Conservation (phyloP, 2,797 vertebrate species). For the Notoglanidium macrostoma region DNA sequence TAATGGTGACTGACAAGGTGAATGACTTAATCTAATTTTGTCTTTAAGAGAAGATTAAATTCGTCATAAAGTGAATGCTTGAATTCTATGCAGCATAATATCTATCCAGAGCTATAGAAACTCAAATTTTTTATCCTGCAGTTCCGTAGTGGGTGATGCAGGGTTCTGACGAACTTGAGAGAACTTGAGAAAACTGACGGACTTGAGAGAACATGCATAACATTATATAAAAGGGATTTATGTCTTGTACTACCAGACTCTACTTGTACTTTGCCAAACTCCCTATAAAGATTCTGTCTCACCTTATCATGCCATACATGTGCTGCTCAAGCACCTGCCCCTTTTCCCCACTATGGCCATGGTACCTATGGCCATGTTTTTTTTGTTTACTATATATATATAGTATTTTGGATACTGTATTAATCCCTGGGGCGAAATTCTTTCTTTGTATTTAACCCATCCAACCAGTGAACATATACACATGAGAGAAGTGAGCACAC, state of each 20-base stretch:
- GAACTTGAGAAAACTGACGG: background rate
- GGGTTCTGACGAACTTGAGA: background rate
- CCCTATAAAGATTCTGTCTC: background rate
- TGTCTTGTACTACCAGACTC: background rate
- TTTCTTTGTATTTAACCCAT: no score
- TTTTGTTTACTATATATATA: no score
- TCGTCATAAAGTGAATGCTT: slow-evolving; percentile 28
- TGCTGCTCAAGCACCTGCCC: no score
- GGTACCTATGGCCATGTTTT: no score
- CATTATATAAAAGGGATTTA: background rate
- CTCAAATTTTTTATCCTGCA: background rate
- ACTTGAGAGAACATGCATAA: background rate
- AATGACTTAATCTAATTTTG: slow-evolving; percentile 88
- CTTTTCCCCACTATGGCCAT: no score
- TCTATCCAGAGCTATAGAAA: slow-evolving; percentile 36
- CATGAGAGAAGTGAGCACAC: no score
- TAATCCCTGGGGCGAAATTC: no score
- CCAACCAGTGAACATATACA: no score
- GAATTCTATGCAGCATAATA: slow-evolving; percentile 73
- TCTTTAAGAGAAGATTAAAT: slow-evolving; percentile 66
- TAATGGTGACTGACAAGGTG: slow-evolving; percentile 81
- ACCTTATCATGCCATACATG: background rate
- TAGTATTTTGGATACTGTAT: no score
- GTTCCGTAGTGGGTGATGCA: background rate
- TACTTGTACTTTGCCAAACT: no score